Conservation (phyloP, 2,113 vertebrate species). For the Grus americana region DNA sequence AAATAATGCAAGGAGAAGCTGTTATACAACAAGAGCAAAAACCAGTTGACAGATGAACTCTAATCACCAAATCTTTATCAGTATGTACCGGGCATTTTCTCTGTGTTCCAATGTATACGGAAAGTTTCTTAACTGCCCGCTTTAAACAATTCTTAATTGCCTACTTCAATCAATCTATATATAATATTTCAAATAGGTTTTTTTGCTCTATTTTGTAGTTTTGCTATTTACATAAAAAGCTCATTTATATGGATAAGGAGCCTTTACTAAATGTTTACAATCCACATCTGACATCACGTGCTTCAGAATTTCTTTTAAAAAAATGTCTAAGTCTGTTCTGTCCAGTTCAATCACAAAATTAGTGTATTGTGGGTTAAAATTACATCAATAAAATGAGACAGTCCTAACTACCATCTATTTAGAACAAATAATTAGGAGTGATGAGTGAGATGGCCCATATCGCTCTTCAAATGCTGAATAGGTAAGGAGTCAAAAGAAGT, state of each 20-base stretch:
- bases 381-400: neutral
- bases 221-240: neutral
- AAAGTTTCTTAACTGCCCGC: neutral
- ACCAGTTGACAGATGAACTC: neutral
- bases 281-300: neutral
- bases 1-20: neutral
- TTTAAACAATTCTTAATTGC: neutral
- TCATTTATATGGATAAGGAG: neutral
- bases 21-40: neutral
- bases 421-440: neutral
- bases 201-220: neutral
- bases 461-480: neutral
- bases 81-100: neutral
- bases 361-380: neutral
- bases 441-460: neutral
- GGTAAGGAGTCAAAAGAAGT: neutral
- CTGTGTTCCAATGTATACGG: neutral
- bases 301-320: neutral
- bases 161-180: neutral
- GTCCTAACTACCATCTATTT: neutral
- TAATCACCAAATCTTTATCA: neutral
- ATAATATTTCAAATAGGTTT: neutral
- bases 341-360: neutral
- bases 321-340: neutral
- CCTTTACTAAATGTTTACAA: neutral